Evolutionary conservation across 1,140 invertebrate genomes (phyloP).

Genomic region (Lepeophtheirus salmonis): DNA sequence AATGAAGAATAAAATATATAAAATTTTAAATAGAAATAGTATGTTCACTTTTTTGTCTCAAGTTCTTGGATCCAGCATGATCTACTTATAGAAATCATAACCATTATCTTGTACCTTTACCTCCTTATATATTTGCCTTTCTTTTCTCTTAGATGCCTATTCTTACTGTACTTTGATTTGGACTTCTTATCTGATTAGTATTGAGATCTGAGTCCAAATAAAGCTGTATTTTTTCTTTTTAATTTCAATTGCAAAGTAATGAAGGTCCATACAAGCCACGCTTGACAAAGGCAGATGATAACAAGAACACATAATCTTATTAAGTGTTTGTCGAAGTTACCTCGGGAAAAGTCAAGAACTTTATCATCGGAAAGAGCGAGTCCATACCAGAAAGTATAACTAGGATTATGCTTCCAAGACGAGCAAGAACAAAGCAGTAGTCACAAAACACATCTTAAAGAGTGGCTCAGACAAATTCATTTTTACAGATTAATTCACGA

Average conservation of each 20-base stretch:
- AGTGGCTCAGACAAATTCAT: slow-evolving; percentile 26
- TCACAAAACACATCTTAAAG: slow-evolving; percentile 46
- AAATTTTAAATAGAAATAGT: too few relatives aligned
- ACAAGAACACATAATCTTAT: slow-evolving; percentile 46
- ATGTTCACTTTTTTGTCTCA: slow-evolving; percentile 24
- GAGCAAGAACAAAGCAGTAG: slow-evolving; percentile 53
- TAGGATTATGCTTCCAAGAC: slow-evolving; percentile 65
- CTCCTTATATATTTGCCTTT: slow-evolving; percentile 27
- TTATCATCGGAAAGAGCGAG: slow-evolving; percentile 23
- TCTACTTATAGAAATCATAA: slow-evolving; percentile 46
- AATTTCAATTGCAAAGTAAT: slow-evolving; percentile 58
- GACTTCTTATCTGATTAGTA: not conserved
- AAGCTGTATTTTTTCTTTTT: slow-evolving; percentile 24
- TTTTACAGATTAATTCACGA: slow-evolving; percentile 78
- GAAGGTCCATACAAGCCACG: slow-evolving; percentile 73
- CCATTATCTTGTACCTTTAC: slow-evolving; percentile 37
- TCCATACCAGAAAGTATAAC: slow-evolving; percentile 77
- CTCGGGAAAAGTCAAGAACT: slow-evolving; percentile 36
- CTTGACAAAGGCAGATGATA: slow-evolving; percentile 51
- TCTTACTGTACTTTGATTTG: slow-evolving; percentile 28
- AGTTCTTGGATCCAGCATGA: slow-evolving; percentile 41
- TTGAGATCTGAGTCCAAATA: not conserved
- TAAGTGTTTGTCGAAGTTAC: slow-evolving; percentile 57
- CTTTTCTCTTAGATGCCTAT: slow-evolving; percentile 33
- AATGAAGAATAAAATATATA: too few relatives aligned